Evolutionary conservation across 1,140 invertebrate species (phyloP), one percentile per base, ranked within the genome.

Genomic region (Melipona quadrifasciata): DNA sequence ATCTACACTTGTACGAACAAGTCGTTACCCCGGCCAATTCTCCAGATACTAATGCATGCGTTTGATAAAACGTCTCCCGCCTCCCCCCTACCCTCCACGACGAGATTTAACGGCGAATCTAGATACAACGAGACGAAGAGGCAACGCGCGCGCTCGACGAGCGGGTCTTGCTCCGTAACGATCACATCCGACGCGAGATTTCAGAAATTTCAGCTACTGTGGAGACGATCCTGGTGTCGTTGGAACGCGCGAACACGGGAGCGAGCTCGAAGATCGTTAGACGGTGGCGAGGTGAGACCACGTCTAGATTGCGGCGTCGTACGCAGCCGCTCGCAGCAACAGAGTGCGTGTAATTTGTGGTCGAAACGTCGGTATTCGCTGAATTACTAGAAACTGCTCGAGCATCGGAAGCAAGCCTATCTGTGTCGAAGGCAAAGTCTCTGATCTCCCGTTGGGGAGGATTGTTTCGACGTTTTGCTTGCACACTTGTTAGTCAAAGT

Each of bases 311-410:
- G 74, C 68, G 39, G 71, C 27, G 51, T 47, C 71, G 86, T 57
- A 86, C 61, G 21, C 21, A 79, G 67, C 85, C 51, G 61, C 47
- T 71, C 74, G 31, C 75, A 70, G 31, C 75, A 70, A 89, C 84
- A 85, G 85, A 89, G 85, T 58, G 86, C 86, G 76, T 79, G 85
- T 87, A 89, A 87, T 85, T 89, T 82, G 79, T 39, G 81, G 67
- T 67, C 67, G 67, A 53, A 39, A 39, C 39, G 39, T 17, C 61
- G 61, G 65, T 72, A 39, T 57, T 64, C 68, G 77, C 76, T 65
- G 82, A 85, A 88, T 88, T 88, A 88, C 86, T 75, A 83, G 70
- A 79, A 89, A 87, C 83, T 79, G 68, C 78, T 81, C 86, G 61
- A 70, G n/a, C 64, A 76, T 77, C 57, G 24, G 34, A 64, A 78